These are phyloP conservation scores for Parnassius mnemosyne DNA, from an alignment of 2,888 invertebrate genomes.

Conservation along the genomic window DNA sequence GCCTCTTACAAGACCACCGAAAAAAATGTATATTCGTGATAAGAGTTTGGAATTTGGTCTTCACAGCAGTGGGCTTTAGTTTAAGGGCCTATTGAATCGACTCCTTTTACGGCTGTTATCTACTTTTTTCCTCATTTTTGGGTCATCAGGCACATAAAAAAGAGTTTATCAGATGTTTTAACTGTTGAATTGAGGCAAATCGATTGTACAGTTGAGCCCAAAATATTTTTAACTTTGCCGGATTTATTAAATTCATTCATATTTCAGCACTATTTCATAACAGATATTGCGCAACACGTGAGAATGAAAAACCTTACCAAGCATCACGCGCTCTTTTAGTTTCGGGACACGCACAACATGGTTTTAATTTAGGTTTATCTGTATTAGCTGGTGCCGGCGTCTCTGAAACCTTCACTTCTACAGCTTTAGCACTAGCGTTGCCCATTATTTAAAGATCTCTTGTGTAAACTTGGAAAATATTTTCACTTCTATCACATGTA, in stretches of 20 bases:
- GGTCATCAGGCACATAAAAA: too few relatives aligned
- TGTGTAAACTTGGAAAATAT: background rate
- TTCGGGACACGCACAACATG: slow-evolving; percentile 98
- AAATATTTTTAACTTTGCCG: background rate
- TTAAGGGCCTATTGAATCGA: too few relatives aligned
- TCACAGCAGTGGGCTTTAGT: too few relatives aligned
- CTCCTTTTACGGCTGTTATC: too few relatives aligned
- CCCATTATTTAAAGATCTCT: slow-evolving; percentile 53
- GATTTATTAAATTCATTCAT: slow-evolving; percentile 1
- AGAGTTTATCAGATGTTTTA: too few relatives aligned
- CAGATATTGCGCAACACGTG: slow-evolving; percentile 78
- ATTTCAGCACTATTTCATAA: background rate
- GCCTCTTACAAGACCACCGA: too few relatives aligned
- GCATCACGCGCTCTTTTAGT: slow-evolving; percentile 94
- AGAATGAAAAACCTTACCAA: slow-evolving; percentile 84
- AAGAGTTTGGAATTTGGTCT: too few relatives aligned
- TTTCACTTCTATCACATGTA: too few relatives aligned
- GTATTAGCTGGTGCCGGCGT: slow-evolving; percentile 54
- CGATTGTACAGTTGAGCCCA: too few relatives aligned
- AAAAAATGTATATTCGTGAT: too few relatives aligned
- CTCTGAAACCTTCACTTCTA: slow-evolving; percentile 57
- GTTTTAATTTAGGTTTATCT: slow-evolving; percentile 90
- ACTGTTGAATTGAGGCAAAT: too few relatives aligned
- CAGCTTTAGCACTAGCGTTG: slow-evolving; percentile 69
- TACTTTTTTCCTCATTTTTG: too few relatives aligned